Conservation (phyloP, 1,140 invertebrate genomes). For the Panagrolaimus sp. region DNA sequence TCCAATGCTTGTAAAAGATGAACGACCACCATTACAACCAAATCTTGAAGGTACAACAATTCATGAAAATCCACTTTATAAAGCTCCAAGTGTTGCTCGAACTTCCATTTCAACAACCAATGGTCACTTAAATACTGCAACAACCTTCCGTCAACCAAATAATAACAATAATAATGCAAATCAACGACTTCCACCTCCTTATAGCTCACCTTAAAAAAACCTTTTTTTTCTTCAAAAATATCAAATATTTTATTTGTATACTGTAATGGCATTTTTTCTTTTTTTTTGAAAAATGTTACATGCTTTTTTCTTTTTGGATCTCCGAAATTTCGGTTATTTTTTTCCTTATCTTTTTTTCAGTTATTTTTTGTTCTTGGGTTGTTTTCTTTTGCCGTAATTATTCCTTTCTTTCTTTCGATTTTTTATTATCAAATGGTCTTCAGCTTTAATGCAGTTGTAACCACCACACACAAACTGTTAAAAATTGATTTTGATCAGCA, state of each 20-base stretch:
- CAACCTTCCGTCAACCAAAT: background rate
- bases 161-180: background rate
- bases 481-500: too few species aligned
- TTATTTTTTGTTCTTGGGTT: too few species aligned
- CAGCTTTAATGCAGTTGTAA: too few species aligned
- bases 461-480: too few species aligned
- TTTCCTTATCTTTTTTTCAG: too few species aligned
- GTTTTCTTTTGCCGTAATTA: too few species aligned
- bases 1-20: conserved; percentile 14
- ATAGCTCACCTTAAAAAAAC: background rate
- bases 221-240: too few species aligned
- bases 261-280: background rate
- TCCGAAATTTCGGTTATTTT: conserved; percentile 1
- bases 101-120: conserved; percentile 8
- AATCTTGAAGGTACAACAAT: conserved; percentile 8
- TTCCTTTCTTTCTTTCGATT: too few species aligned
- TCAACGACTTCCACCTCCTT: conserved; percentile 2
- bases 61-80: conserved; percentile 14
- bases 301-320: background rate
- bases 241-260: too few species aligned
- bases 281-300: conserved; percentile 1
- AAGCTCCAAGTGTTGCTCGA: background rate
- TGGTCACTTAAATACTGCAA: background rate
- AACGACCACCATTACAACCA: conserved; percentile 5
- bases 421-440: too few species aligned